Base-by-base conservation (phyloP, 2,113 vertebrate species). In the Apaloderma vittatum region DNA sequence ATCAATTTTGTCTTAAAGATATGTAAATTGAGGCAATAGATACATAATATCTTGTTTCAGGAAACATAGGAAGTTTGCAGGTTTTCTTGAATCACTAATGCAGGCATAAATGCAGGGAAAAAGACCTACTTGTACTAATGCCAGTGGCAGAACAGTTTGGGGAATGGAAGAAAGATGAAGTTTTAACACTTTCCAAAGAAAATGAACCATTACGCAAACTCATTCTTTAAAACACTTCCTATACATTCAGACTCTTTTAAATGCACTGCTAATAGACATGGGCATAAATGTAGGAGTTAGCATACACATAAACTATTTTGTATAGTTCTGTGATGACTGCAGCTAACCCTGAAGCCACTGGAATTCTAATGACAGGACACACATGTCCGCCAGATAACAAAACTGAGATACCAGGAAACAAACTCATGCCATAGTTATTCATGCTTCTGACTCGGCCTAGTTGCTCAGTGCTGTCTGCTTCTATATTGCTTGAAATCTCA, bases 341-440 rank as follows among this genome's bases (percentile, higher is more conserved):
- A 96, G 77, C 88, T 97, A 93, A 46, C 37, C 26, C n/a, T 83
- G 27, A 96, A 54, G 79, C 73, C 74, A 86, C 40, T 62, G 66
- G 52, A 95, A 76, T 88, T 91, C 62, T 94, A 71, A 88, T 71
- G 58, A 91, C 86, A 90, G 46, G 36, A 79, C 37, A 74, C 58
- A 49, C 10, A 48, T 74, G 9, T 70, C 37, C 86, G 54, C 22
- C 65, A 91, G 48, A 72, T 61, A 96, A 79, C 18, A 90, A 58
- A 90, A 79, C 24, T 51, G 24, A 72, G 30, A 86, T 34, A 65
- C 3, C 77, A 96, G 67, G 84, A 90, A 90, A 23, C 52, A 93
- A 54, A 51, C 72, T 67, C 67, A 88, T 5, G 23, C 17, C 48
- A 62, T 3, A 78, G 76, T 37, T 61, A 94, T 89, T 90, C 48